Conservation (phyloP, 2,797 vertebrate species). For the Leptatherina wallacei region DNA sequence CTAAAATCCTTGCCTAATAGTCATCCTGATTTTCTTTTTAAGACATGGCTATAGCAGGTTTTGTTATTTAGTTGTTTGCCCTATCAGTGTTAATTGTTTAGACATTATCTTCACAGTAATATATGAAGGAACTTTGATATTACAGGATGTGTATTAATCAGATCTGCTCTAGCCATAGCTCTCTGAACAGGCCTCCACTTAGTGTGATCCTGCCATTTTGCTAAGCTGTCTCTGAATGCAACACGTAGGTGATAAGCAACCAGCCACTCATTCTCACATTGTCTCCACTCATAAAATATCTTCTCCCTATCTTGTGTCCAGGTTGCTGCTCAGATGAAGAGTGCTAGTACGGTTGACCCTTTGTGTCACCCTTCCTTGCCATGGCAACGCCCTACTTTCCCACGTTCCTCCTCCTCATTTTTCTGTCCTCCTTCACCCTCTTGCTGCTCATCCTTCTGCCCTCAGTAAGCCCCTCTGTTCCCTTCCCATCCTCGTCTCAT, state of each 20-base stretch:
- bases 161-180: neutral
- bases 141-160: neutral
- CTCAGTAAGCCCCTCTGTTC: constrained; percentile 25
- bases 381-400: constrained; percentile 74
- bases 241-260: constrained; percentile 23
- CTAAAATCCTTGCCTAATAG: too few relatives aligned
- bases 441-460: constrained; percentile 68
- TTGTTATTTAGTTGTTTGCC: neutral
- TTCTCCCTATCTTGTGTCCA: constrained; percentile 46
- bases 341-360: constrained; percentile 42
- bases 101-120: neutral
- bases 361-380: constrained; percentile 55
- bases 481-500: constrained; percentile 29
- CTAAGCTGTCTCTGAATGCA: constrained; percentile 42
- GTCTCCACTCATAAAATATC: constrained; percentile 25
- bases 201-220: constrained; percentile 33
- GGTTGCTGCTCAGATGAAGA: constrained; percentile 78
- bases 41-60: neutral
- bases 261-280: constrained; percentile 24
- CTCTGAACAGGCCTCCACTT: constrained; percentile 25
- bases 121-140: neutral
- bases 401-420: constrained; percentile 64
- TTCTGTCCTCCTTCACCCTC: constrained; percentile 56
- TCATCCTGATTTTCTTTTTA: neutral
- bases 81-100: neutral